Conservation (phyloP, 2,888 invertebrate genomes). For the Drosophila infuscata region DNA sequence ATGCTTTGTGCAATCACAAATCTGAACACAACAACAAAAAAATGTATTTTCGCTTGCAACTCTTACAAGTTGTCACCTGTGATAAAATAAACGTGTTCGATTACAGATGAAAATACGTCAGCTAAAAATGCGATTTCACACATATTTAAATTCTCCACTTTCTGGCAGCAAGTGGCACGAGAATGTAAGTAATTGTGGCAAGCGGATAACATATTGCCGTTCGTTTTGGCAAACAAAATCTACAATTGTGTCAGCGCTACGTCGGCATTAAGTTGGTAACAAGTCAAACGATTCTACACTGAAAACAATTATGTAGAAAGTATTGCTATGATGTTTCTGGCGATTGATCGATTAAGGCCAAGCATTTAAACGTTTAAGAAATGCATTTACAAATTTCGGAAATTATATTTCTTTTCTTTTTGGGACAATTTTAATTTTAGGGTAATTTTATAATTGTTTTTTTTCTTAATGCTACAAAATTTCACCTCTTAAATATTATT, state of each 20-base stretch:
- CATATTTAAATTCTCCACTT: background rate
- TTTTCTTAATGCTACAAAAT: background rate
- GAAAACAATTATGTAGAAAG: conserved; percentile 1
- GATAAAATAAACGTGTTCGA: background rate
- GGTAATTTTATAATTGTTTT: background rate
- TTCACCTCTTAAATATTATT: background rate
- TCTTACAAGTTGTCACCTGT: conserved; percentile 1
- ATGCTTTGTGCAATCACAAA: conserved; percentile 3
- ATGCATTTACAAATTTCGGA: background rate
- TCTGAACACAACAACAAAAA: background rate
- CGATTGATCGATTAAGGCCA: background rate
- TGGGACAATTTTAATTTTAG: background rate
- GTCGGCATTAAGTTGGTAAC: background rate
- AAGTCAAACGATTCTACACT: background rate
- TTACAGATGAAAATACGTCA: conserved; percentile 14
- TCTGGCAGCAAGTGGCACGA: background rate
- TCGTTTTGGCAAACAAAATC: background rate
- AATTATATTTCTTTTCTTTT: background rate
- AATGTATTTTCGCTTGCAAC: conserved; percentile 1
- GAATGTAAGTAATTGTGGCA: conserved; percentile 5
- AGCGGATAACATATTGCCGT: background rate
- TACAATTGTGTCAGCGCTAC: conserved; percentile 7
- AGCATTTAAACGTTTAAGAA: background rate
- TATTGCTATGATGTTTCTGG: background rate
- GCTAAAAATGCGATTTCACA: background rate